Evolutionary conservation across 2,888 invertebrate genomes (phyloP).

Genomic region (Carterocephalus palaemon): DNA sequence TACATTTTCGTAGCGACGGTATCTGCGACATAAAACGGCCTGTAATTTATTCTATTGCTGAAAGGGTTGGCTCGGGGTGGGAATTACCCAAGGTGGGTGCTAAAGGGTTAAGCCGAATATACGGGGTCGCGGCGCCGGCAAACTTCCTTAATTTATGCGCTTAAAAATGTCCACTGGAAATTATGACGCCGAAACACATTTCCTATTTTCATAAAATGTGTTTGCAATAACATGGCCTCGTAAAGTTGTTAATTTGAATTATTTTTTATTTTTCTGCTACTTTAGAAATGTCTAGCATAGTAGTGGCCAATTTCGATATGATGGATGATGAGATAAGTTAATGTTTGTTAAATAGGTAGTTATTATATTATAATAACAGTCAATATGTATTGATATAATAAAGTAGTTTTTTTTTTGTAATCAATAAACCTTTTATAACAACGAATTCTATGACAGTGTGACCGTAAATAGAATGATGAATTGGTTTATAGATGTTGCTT

Average conservation of each 20-base stretch:
- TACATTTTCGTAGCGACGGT: slow-evolving; percentile 75
- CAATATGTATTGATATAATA: neutral
- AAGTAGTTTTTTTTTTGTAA: neutral
- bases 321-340: neutral
- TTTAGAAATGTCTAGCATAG: neutral
- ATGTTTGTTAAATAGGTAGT: neutral
- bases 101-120: slow-evolving; percentile 79
- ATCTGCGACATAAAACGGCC: slow-evolving; percentile 77
- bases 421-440: too few relatives aligned
- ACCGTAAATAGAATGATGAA: too few relatives aligned
- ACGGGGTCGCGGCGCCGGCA: slow-evolving; percentile 73
- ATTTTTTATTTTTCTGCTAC: neutral
- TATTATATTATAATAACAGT: neutral
- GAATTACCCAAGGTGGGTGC: slow-evolving; percentile 79
- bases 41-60: slow-evolving; percentile 80
- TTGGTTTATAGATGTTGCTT: too few relatives aligned
- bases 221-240: slow-evolving; percentile 40
- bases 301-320: neutral
- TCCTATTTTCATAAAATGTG: slow-evolving; percentile 67
- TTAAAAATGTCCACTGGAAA: slow-evolving; percentile 79
- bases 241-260: slow-evolving; percentile 16
- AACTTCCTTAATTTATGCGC: slow-evolving; percentile 79
- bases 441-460: too few relatives aligned
- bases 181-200: slow-evolving; percentile 77
- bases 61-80: slow-evolving; percentile 75